Percentiles rank a stretch among this genome's conserved stretches.
These are phyloP conservation scores for Oligia strigilis DNA, from an alignment of 2,888 invertebrate genomes.

Conservation along the genomic window DNA sequence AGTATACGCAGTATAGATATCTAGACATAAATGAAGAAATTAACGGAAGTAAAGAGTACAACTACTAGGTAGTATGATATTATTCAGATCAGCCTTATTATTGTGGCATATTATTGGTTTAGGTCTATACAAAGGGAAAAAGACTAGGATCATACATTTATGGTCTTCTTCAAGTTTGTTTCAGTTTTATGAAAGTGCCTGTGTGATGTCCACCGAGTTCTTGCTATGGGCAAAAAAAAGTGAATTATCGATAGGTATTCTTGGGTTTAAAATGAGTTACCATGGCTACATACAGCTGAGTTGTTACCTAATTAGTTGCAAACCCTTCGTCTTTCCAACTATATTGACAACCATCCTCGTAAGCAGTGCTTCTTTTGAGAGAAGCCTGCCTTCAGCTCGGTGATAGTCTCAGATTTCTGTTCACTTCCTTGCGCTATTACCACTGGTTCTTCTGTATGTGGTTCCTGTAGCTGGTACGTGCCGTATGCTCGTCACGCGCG, in stretches of 20 bases:
- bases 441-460: slow-evolving; percentile 25
- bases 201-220: not conserved
- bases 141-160: not conserved
- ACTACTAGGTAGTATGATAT: not conserved
- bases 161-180: not conserved
- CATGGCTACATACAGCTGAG: not conserved
- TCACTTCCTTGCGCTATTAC: not conserved
- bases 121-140: not conserved
- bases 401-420: slow-evolving; percentile 1
- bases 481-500: slow-evolving; percentile 72
- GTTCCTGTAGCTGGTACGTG: slow-evolving; percentile 26
- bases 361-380: not conserved
- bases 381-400: not conserved
- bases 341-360: not conserved
- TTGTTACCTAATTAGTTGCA: not conserved
- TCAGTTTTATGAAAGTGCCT: not conserved
- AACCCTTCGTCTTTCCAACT: not conserved
- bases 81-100: not conserved
- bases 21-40: not conserved
- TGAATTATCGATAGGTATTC: not conserved
- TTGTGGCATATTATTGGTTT: not conserved
- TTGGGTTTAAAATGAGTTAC: not conserved
- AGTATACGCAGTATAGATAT: not conserved
- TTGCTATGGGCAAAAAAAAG: not conserved
- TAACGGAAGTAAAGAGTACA: not conserved